Percentiles rank a stretch among this genome's conserved stretches.
phyloP scores from a whole-genome alignment of 2,888 invertebrate species.

The Lutraria lutraria region DNA sequence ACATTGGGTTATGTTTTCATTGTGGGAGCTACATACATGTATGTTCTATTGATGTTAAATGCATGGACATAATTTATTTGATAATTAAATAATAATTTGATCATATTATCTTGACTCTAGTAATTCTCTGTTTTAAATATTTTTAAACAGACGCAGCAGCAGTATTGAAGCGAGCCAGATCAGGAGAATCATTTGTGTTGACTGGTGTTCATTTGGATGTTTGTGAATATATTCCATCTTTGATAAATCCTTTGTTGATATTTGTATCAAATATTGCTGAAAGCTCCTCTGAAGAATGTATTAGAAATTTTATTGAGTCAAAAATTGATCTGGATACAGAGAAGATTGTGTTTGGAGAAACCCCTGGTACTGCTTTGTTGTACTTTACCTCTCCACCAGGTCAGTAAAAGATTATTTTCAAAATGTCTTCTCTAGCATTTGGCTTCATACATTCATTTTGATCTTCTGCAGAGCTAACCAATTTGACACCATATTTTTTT shows the following conservation, averaged over 20 bases:
- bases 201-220: conserved; percentile 9
- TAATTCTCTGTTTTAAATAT: background rate
- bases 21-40: too few relatives aligned
- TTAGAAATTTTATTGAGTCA: conserved; percentile 39
- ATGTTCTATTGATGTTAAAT: too few relatives aligned
- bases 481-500: too few relatives aligned
- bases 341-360: conserved; percentile 38
- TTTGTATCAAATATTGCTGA: conserved; percentile 52
- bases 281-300: conserved; percentile 48
- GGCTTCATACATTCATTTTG: too few relatives aligned
- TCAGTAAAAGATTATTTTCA: too few relatives aligned
- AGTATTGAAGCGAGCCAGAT: conserved; percentile 8
- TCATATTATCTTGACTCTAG: too few relatives aligned
- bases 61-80: too few relatives aligned
- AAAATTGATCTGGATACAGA: conserved; percentile 10
- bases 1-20: too few relatives aligned
- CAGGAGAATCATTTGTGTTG: background rate
- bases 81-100: too few relatives aligned
- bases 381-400: conserved; percentile 42
- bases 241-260: conserved; percentile 43
- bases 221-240: conserved; percentile 38
- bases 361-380: conserved; percentile 61
- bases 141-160: conserved; percentile 32
- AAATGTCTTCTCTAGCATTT: background rate
- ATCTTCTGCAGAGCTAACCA: too few relatives aligned